Base-by-base conservation (phyloP, 2,888 invertebrate species). In the Agrilus biguttatus region DNA sequence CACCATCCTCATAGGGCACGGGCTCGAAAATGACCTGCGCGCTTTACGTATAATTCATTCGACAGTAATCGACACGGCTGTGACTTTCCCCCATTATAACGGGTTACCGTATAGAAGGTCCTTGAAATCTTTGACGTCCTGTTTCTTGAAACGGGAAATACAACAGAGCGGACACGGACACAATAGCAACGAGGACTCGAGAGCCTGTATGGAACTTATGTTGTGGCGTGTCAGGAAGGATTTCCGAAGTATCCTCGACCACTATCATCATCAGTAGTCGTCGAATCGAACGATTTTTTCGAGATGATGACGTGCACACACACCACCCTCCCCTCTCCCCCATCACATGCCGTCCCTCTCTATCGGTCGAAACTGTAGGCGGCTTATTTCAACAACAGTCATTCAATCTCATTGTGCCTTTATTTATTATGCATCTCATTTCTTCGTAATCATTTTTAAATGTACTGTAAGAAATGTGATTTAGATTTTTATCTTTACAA, bases 1-100 rank as follows among this genome's bases (percentile, higher is more conserved):
- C 46, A 88, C 95, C 5, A 87, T 98, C 44, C 70, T 98, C 5
- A 81, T 98, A 47, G 98, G 98, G 0, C 98, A 98, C 66, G 89
- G 87, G 14, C 70, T 98, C 51, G 95, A 97, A 56, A 92, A 90
- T 61, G 98, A 98, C 68, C 70, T 98, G 43, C 74, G 87, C 14
- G 88, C 86, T 0, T 64, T 98, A 45, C 83, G 83, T 60, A 70
- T 96, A 36, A 71, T 92, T 8, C 96, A 96, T 60, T 67, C 73
- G 3, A 80, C 75, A 1, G 80, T 93, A 8, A 81, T 97, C 43
- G 97, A 98, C 60, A 97, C 97, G 0, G 80, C 90, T 23, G 74
- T 89, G 17, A 67, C 85, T 34, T 97, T 87, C 63, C 92, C 93
- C 0, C 93, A 96, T 61, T 72, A 75, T 45, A 70, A 77, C 51